phyloP scores from a whole-genome alignment of 2,888 invertebrate genomes.

The Brassicogethes aeneus region DNA sequence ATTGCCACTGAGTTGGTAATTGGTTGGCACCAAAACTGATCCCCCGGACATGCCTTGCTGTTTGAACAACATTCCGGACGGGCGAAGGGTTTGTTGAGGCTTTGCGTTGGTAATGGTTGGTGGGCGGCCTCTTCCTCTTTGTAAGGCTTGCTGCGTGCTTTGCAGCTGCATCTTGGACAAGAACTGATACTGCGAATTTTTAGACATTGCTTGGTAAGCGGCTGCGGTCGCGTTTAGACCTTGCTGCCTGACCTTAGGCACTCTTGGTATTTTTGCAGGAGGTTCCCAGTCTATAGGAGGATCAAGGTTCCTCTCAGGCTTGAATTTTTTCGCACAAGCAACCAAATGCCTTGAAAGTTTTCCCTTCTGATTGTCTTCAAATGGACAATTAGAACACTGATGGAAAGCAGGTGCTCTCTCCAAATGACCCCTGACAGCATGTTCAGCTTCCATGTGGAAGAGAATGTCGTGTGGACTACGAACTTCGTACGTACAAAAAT shows the following conservation, averaged over 20 bases:
- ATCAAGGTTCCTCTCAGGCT: constrained; percentile 75
- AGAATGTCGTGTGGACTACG: constrained; percentile 81
- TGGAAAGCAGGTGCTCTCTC: constrained; percentile 81
- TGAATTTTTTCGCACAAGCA: constrained; percentile 83
- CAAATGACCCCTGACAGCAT: constrained; percentile 72
- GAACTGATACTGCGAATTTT: constrained; percentile 35
- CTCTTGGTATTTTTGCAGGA: constrained; percentile 84
- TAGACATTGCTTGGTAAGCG: constrained; percentile 43
- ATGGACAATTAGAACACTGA: constrained; percentile 88
- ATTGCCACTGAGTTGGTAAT: constrained; percentile 52
- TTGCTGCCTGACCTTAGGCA: constrained; percentile 41
- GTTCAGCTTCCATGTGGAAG: constrained; percentile 86
- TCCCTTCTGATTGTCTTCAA: constrained; percentile 88
- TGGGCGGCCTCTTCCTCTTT: constrained; percentile 37
- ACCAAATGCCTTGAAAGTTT: constrained; percentile 81
- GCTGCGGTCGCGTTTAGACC: constrained; percentile 38
- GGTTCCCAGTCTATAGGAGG: constrained; percentile 89
- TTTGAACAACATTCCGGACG: constrained; percentile 58
- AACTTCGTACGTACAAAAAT: constrained; percentile 39
- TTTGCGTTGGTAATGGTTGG: constrained; percentile 24
- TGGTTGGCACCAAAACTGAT: constrained; percentile 48
- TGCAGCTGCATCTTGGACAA: constrained; percentile 36
- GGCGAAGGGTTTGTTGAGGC: constrained; percentile 29
- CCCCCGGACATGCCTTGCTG: constrained; percentile 53
- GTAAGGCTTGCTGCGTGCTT: constrained; percentile 25